Percentiles rank a stretch among this genome's conserved stretches.
Evolutionary conservation across 2,888 invertebrate genomes (phyloP).

Genomic region (Coenonympha arcania): DNA sequence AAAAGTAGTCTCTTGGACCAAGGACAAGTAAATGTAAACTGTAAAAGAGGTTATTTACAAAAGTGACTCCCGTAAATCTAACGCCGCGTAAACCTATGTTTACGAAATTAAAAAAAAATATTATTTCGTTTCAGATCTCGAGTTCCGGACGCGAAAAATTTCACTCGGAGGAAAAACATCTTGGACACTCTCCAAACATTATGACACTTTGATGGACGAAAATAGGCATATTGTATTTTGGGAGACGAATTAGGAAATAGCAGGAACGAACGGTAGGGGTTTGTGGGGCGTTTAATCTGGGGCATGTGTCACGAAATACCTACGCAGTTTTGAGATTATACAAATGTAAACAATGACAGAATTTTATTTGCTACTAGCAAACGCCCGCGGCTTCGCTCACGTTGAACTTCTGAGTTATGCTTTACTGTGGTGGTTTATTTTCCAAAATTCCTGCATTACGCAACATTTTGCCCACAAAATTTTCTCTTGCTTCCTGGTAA

Average conservation of each 20-base stretch:
- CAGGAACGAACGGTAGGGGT: slow-evolving; percentile 14
- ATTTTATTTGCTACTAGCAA: no score
- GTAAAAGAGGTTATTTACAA: slow-evolving; percentile 18
- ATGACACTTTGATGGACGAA: slow-evolving; percentile 36
- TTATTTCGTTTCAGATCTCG: slow-evolving; percentile 46
- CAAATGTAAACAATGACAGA: no score
- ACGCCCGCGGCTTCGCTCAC: no score
- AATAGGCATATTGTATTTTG: slow-evolving; percentile 35
- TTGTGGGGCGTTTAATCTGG: slow-evolving; percentile 2
- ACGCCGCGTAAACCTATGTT: slow-evolving; percentile 31
- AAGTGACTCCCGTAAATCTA: slow-evolving; percentile 22
- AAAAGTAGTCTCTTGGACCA: no score
- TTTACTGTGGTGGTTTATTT: no score
- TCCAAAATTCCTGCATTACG: no score
- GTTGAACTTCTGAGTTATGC: no score
- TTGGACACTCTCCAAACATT: slow-evolving; percentile 47
- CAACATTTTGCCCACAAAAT: no score
- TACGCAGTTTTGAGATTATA: background rate
- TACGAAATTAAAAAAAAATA: slow-evolving; percentile 41
- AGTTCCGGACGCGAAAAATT: slow-evolving; percentile 39
- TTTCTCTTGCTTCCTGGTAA: no score
- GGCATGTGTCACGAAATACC: background rate
- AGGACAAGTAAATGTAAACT: slow-evolving; percentile 5
- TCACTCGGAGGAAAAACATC: slow-evolving; percentile 33
- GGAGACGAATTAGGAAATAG: slow-evolving; percentile 29